Conservation (phyloP, 1,140 invertebrate species). For the Trichoplusia ni region DNA sequence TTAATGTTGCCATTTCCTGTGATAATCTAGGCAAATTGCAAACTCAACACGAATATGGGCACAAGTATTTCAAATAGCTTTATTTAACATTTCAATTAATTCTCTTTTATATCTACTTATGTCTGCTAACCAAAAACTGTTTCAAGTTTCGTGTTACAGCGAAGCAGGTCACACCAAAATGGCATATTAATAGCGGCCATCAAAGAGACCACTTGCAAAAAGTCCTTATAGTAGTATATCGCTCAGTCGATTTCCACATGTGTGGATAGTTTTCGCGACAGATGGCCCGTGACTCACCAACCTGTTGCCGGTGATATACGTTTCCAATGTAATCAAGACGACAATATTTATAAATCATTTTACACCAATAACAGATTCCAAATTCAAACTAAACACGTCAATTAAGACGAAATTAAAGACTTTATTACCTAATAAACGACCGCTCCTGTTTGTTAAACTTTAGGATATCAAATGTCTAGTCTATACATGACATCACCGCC, state of each 20-base stretch:
- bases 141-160: slow-evolving; percentile 56
- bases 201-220: slow-evolving; percentile 52
- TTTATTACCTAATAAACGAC: slow-evolving; percentile 41
- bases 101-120: slow-evolving; percentile 1
- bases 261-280: slow-evolving; percentile 73
- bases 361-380: slow-evolving; percentile 43
- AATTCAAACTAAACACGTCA: slow-evolving; percentile 41
- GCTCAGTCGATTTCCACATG: slow-evolving; percentile 69
- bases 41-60: too few species aligned
- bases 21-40: background rate
- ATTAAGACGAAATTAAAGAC: slow-evolving; percentile 35
- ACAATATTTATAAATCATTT: slow-evolving; percentile 61
- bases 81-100: background rate
- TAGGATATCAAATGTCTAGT: slow-evolving; percentile 44
- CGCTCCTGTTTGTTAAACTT: slow-evolving; percentile 41
- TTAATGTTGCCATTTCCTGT: background rate
- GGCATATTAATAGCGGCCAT: slow-evolving; percentile 57
- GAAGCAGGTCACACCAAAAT: slow-evolving; percentile 51
- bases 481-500: slow-evolving; percentile 61
- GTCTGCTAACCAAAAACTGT: slow-evolving; percentile 35
- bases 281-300: slow-evolving; percentile 76
- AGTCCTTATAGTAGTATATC: slow-evolving; percentile 52
- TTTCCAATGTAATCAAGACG: slow-evolving; percentile 62
- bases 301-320: slow-evolving; percentile 58
- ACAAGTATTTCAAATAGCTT: background rate